Base-by-base conservation (phyloP, 2,888 invertebrate genomes). In the Ophion ventricosus region DNA sequence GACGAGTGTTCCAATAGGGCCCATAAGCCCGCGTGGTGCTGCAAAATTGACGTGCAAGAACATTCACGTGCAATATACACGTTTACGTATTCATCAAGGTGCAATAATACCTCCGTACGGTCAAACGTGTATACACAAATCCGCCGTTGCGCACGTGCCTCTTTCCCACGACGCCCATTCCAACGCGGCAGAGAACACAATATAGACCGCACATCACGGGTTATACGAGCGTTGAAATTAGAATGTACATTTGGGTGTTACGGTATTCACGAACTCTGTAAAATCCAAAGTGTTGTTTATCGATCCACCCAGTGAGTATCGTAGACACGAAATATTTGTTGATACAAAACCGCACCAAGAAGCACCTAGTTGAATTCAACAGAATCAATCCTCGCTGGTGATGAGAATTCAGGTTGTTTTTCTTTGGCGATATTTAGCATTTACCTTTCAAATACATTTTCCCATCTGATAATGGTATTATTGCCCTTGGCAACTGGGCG, bases 51-150 rank as follows among this genome's bases (percentile, higher is more conserved):
- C 40, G 17, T 40, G 56, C 25, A 66, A 35, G 29, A 20, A 40
- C 54, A 20, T 59, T 59, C 3, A 10, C 40, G n/a, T 40, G 56
- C 25, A 66, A 35, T 4, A 14, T 35, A 57, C 29, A 20, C 69
- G 66, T 78, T 69, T 64, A 56, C 64, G 25, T 63, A 79, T 72
- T 79, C 72, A 72, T 79, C 70, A 72, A 70, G 63, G 35, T 54
- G 43, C 54, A 78, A 70, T 63, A 49, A 70, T 78, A 78, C 54
- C 64, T 64, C 26, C 29, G 2, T 40, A 67, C 67, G 29, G 57
- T 74, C 43, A 57, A 75, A 74, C 54, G 29, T 75, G 54, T 67
- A 43, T 57, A n/a, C 56, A 17, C 29, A 23, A 25, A 61, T 61
- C 49, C 49, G 14, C 49, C 49, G 61, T 40, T 29, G 25, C 8